These are phyloP conservation scores for Chlorocebus sabaeus DNA, from an alignment of 2,113 vertebrate genomes.

Conservation along the genomic window DNA sequence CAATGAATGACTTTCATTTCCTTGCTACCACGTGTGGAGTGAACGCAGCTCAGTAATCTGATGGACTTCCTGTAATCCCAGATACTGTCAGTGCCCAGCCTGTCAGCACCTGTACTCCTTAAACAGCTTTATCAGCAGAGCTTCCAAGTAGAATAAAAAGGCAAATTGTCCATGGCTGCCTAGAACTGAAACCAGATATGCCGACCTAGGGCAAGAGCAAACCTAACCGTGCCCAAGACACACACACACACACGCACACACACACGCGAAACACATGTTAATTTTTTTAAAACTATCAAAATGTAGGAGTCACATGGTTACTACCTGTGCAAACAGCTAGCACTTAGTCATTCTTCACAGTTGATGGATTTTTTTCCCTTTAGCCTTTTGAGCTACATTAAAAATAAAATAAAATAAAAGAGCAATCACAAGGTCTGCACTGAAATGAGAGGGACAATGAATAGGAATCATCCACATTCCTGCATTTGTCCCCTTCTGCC, in stretches of 20 bases:
- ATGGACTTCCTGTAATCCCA: neutral
- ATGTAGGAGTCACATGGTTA: neutral
- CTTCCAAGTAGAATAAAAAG: neutral
- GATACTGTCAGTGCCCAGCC: neutral
- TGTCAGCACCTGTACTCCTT: slow-evolving; percentile 9
- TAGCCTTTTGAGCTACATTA: neutral
- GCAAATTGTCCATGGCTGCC: neutral
- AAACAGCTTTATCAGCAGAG: neutral
- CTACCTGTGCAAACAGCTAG: neutral
- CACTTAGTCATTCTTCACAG: slow-evolving; percentile 42
- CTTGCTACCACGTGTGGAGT: neutral
- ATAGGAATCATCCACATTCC: neutral
- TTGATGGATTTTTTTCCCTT: slow-evolving; percentile 3
- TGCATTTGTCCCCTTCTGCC: neutral
- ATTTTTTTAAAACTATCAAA: neutral
- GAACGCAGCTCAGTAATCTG: neutral
- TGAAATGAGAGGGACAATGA: neutral
- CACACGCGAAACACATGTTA: neutral
- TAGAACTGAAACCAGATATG: neutral
- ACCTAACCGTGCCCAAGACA: neutral
- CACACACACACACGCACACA: neutral
- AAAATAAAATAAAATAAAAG: neutral
- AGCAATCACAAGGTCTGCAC: neutral
- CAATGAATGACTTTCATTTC: neutral
- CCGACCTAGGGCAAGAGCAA: neutral